These are phyloP conservation scores for Cheilosia vulpina DNA, from an alignment of 2,888 invertebrate genomes.

Conservation along the genomic window DNA sequence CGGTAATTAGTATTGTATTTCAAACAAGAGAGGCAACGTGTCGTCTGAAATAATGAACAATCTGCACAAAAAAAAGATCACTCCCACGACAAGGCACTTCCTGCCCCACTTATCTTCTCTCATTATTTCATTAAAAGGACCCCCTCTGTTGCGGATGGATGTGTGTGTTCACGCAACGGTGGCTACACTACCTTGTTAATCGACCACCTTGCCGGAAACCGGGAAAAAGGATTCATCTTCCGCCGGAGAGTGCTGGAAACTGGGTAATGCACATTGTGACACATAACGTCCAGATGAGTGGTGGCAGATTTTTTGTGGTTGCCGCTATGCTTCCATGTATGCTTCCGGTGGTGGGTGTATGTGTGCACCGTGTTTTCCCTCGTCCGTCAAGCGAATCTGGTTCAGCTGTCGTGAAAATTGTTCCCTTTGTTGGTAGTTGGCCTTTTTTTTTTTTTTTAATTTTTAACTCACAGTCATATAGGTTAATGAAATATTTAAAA, in stretches of 20 bases:
- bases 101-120: not conserved
- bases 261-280: conserved; percentile 41
- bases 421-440: conserved; percentile 36
- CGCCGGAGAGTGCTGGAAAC: conserved; percentile 4
- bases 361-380: conserved; percentile 17
- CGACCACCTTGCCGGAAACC: conserved; percentile 39
- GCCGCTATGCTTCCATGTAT: not conserved
- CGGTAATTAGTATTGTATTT: conserved; percentile 45
- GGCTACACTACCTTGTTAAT: conserved; percentile 34
- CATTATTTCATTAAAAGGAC: conserved; percentile 48
- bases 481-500: conserved; percentile 12
- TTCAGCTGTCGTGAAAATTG: conserved; percentile 62
- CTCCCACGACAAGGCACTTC: not conserved
- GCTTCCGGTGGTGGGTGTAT: conserved; percentile 4
- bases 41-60: conserved; percentile 34
- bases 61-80: not conserved
- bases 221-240: conserved; percentile 40
- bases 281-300: conserved; percentile 6
- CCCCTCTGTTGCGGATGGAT: conserved; percentile 2
- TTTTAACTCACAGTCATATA: not conserved
- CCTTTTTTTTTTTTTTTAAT: conserved; percentile 23
- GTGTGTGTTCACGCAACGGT: conserved; percentile 10
- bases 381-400: not conserved
- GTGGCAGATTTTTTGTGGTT: not conserved
- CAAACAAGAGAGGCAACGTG: conserved; percentile 27